These are phyloP conservation scores for Drosophila algonquin DNA, from an alignment of 2,888 invertebrate species.

Conservation along the genomic window DNA sequence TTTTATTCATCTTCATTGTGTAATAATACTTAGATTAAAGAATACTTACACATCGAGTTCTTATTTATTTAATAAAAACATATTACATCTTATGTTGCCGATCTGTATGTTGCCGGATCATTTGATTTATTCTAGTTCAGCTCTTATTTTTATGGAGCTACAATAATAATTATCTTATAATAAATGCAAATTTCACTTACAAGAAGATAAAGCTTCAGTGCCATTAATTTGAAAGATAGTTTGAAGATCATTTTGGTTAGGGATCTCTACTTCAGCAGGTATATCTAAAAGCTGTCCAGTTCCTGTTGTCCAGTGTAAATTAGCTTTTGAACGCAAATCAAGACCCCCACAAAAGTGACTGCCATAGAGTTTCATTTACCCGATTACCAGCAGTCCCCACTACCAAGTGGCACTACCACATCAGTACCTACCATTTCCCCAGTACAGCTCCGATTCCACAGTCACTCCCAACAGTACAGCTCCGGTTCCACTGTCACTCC, in stretches of 20 bases:
- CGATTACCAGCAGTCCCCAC: neutral
- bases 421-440: neutral
- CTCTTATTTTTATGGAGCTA: too few relatives aligned
- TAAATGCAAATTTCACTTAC: neutral
- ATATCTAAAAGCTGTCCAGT: neutral
- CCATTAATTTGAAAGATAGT: too few relatives aligned
- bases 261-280: too few relatives aligned
- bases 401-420: neutral
- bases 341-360: conserved; percentile 18
- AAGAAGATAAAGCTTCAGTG: too few relatives aligned
- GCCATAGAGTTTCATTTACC: conserved; percentile 1
- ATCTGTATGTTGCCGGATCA: too few relatives aligned
- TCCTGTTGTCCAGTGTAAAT: conserved; percentile 8
- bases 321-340: conserved; percentile 14
- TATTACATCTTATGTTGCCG: too few relatives aligned
- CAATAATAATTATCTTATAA: neutral
- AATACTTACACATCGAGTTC: too few relatives aligned
- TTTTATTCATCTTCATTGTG: too few relatives aligned
- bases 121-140: too few relatives aligned
- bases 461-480: neutral
- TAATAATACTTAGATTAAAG: too few relatives aligned
- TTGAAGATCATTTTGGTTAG: too few relatives aligned
- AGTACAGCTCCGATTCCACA: conserved; percentile 9
- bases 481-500: conserved; percentile 10
- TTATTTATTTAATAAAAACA: too few relatives aligned